These are phyloP conservation scores for Sminthurides aquaticus DNA, from an alignment of 2,888 invertebrate genomes.

Conservation along the genomic window DNA sequence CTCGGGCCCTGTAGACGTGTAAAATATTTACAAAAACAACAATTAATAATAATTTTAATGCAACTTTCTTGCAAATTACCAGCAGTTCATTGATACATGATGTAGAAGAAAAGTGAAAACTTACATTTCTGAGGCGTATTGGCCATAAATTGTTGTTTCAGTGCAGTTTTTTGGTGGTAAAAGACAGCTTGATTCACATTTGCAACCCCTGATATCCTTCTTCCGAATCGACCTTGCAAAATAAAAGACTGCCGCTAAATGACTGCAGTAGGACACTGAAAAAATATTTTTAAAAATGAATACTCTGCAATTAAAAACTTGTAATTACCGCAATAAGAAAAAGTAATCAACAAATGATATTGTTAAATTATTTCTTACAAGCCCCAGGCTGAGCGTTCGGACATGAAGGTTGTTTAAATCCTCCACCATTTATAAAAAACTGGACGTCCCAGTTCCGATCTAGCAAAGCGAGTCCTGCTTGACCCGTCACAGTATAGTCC, in stretches of 20 bases:
- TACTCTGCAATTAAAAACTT: too few relatives aligned
- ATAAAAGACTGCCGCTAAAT: conserved; percentile 14
- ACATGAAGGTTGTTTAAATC: conserved; percentile 17
- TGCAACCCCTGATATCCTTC: background rate
- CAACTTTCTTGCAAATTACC: too few relatives aligned
- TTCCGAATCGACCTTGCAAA: conserved; percentile 14
- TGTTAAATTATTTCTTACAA: too few relatives aligned
- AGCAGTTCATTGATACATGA: too few relatives aligned
- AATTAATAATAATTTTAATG: too few relatives aligned
- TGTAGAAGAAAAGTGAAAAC: background rate
- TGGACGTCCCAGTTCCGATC: conserved; percentile 12
- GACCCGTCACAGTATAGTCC: conserved; percentile 14
- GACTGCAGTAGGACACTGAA: conserved; percentile 15
- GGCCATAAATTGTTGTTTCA: conserved; percentile 6
- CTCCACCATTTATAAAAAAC: conserved; percentile 24
- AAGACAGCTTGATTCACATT: background rate
- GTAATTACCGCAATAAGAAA: background rate
- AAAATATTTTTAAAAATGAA: too few relatives aligned
- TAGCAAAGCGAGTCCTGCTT: conserved; percentile 1
- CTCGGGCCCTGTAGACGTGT: too few relatives aligned
- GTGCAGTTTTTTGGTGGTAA: background rate
- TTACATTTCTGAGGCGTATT: conserved; percentile 6
- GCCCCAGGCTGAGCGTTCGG: too few relatives aligned
- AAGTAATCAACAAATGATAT: background rate
- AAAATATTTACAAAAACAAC: too few relatives aligned